A percentile compares a stretch with the other conserved stretches of the same genome.
phyloP scores from a whole-genome alignment of 2,797 vertebrate species.

The Rousettus madagascariensis region DNA sequence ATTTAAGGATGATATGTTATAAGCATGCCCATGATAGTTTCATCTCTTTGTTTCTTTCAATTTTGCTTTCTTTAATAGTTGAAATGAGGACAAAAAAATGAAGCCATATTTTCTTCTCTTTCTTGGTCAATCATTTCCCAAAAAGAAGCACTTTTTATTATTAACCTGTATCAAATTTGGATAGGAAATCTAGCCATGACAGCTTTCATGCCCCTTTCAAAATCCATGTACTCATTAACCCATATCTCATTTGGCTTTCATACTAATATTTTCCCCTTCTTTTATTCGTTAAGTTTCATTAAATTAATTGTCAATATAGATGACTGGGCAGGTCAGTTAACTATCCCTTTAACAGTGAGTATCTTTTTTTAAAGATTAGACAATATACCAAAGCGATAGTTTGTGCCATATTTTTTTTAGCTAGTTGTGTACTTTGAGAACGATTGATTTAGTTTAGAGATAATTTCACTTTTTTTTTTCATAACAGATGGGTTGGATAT shows the following conservation, averaged over 20 bases:
- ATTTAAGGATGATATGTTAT: background rate
- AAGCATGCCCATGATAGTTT: rapidly evolving
- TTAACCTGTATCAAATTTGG: background rate
- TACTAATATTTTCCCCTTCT: background rate
- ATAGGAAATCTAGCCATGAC: background rate
- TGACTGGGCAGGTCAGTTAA: background rate
- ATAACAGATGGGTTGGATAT: constrained; percentile 30
- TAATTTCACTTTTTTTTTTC: constrained; percentile 46
- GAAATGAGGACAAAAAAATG: background rate
- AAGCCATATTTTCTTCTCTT: background rate
- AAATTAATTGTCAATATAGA: background rate
- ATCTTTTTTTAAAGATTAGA: constrained; percentile 56
- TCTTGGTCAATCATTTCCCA: background rate
- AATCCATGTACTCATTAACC: background rate
- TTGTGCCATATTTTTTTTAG: constrained; percentile 26
- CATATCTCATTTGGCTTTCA: background rate
- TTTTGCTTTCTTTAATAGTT: background rate
- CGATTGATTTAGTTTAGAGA: constrained; percentile 51
- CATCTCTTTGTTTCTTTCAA: background rate
- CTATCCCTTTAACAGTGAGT: constrained; percentile 21
- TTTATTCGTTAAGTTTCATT: constrained; percentile 47
- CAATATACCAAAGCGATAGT: constrained; percentile 43
- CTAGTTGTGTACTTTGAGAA: constrained; percentile 38
- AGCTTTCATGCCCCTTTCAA: background rate
- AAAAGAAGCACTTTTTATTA: background rate